These are phyloP conservation scores for Macropus fuliginosus DNA, from an alignment of 2,797 vertebrate species.

Conservation along the genomic window DNA sequence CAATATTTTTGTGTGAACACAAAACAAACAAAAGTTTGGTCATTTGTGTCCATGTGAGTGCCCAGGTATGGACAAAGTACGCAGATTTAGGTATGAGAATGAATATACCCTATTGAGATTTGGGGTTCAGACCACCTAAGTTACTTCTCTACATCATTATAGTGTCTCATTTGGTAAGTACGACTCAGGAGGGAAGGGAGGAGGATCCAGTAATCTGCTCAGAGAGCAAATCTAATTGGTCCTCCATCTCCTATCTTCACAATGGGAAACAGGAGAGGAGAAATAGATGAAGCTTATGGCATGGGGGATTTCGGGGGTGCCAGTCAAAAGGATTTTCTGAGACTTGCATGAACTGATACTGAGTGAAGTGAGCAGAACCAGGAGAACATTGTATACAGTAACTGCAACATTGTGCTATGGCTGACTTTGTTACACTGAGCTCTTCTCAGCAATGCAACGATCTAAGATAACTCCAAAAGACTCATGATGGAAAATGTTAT, in stretches of 20 bases:
- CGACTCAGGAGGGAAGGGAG: neutral
- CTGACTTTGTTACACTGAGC: too few relatives aligned
- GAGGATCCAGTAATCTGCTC: neutral
- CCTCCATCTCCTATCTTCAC: neutral
- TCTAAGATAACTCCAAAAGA: too few relatives aligned
- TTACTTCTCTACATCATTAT: neutral
- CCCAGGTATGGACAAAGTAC: neutral
- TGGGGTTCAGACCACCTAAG: neutral
- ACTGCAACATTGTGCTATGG: too few relatives aligned
- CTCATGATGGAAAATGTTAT: too few relatives aligned
- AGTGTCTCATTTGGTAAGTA: neutral
- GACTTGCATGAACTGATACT: too few relatives aligned
- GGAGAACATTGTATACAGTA: too few relatives aligned
- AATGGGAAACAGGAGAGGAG: neutral
- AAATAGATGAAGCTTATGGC: neutral
- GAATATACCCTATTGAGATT: too few relatives aligned
- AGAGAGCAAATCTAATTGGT: neutral
- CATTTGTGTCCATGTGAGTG: neutral
- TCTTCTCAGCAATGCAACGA: too few relatives aligned
- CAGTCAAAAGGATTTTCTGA: neutral
- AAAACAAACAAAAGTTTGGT: neutral
- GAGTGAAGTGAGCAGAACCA: too few relatives aligned
- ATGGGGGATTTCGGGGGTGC: neutral
- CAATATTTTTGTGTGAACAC: too few relatives aligned
- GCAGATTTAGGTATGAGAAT: neutral